These are phyloP conservation scores for Marmota monax DNA, from an alignment of 2,113 vertebrate species.

Conservation along the genomic window DNA sequence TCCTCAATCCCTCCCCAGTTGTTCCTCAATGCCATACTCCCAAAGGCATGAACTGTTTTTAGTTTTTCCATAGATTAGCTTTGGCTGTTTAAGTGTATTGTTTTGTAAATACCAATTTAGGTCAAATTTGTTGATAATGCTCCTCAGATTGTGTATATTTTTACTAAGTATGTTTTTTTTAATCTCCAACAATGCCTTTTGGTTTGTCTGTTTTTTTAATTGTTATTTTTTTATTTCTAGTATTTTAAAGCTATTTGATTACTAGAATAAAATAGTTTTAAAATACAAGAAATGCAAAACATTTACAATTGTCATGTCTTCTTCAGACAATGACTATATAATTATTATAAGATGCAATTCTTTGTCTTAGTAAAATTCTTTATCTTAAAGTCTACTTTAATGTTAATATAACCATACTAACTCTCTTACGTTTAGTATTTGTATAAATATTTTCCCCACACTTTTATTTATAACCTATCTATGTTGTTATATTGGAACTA, in stretches of 20 bases:
- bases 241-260: background rate
- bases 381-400: background rate
- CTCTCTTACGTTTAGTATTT: background rate
- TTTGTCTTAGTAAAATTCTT: background rate
- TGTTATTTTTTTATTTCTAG: background rate
- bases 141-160: slow-evolving; percentile 12
- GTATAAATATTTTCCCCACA: background rate
- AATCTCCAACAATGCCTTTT: background rate
- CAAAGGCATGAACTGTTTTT: background rate
- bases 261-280: background rate
- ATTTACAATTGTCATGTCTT: background rate
- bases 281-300: background rate
- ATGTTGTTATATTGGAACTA: background rate
- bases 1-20: background rate
- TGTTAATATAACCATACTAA: background rate
- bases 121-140: background rate
- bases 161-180: background rate
- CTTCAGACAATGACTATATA: background rate
- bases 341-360: background rate
- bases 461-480: background rate
- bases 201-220: background rate
- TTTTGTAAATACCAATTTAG: background rate
- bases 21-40: background rate
- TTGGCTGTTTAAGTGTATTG: background rate
- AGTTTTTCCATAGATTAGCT: slow-evolving; percentile 17